phyloP scores from a whole-genome alignment of 2,888 invertebrate species.

The Troides aeacus region DNA sequence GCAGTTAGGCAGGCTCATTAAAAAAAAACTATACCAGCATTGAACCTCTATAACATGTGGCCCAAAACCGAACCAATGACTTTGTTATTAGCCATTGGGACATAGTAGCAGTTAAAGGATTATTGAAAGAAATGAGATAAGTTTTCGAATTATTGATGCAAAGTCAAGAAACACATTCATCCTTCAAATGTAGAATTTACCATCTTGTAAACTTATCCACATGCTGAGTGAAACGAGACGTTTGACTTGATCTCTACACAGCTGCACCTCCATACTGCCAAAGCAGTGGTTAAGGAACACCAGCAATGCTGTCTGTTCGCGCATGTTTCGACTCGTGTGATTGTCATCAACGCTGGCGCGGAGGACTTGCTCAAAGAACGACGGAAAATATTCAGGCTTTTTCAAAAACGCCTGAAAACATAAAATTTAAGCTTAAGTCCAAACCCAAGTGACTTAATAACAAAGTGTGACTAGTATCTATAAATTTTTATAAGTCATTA shows the following conservation, averaged over 20 bases:
- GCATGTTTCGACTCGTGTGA: constrained; percentile 59
- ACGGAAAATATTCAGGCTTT: constrained; percentile 86
- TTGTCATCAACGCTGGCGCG: constrained; percentile 85
- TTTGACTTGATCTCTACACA: constrained; percentile 95
- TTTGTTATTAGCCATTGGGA: too few species aligned
- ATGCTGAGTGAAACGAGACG: constrained; percentile 94
- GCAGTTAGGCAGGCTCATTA: too few species aligned
- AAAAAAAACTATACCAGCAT: too few species aligned
- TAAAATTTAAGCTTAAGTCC: not conserved
- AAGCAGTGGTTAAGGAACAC: constrained; percentile 98
- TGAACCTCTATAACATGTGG: too few species aligned
- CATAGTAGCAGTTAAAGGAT: too few species aligned
- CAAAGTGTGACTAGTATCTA: not conserved
- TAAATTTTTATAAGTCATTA: not conserved
- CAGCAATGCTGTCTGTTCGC: constrained; percentile 93
- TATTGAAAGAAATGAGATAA: not conserved
- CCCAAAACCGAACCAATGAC: too few species aligned
- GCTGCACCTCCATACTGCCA: constrained; percentile 97
- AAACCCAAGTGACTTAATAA: not conserved
- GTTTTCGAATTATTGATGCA: not conserved
- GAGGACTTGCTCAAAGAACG: constrained; percentile 90
- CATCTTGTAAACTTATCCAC: constrained; percentile 93
- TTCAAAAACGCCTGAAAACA: constrained; percentile 86
- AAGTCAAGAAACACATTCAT: not conserved
- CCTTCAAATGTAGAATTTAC: constrained; percentile 57